Conservation (phyloP, 2,797 vertebrate species). For the Bucorvus abyssinicus region DNA sequence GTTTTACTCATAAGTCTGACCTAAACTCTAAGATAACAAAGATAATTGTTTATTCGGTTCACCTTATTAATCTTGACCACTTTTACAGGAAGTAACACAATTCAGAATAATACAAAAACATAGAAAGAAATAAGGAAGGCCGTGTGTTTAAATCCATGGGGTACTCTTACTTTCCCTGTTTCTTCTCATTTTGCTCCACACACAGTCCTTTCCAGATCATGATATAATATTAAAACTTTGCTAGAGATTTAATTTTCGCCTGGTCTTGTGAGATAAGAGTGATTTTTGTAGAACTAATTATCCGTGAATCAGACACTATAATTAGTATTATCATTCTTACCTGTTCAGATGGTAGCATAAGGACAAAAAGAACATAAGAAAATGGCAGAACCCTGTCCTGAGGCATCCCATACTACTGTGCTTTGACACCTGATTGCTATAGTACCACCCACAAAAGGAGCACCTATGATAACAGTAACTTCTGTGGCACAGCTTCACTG, state of each 20-base stretch:
- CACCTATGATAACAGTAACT: background rate
- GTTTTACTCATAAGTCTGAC: background rate
- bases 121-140: background rate
- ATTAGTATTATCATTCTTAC: background rate
- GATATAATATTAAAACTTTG: background rate
- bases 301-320: background rate
- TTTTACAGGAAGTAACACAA: background rate
- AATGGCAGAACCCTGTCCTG: background rate
- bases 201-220: background rate
- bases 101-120: background rate
- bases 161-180: background rate
- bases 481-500: background rate
- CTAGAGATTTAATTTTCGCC: background rate
- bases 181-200: background rate
- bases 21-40: background rate
- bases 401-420: background rate
- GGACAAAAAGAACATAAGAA: background rate
- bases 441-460: background rate
- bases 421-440: background rate
- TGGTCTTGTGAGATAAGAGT: background rate
- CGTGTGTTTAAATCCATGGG: background rate
- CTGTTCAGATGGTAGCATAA: background rate
- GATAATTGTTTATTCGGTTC: background rate
- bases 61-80: background rate
- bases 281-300: background rate